Evolutionary conservation across 2,797 vertebrate species (phyloP).

Genomic region (Brachymystax lenok): DNA sequence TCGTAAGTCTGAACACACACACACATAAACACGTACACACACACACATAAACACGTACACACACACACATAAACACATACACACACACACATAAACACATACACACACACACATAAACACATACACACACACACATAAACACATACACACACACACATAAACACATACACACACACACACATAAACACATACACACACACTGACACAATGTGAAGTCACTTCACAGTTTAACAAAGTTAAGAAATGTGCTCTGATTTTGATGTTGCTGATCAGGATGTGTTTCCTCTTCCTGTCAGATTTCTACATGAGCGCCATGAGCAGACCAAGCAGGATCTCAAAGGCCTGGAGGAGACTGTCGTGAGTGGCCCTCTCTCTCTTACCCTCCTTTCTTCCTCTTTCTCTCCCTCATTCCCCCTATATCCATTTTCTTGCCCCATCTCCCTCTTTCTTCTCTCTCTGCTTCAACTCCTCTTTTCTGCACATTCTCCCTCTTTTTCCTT

Average conservation of each 20-base stretch:
- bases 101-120: too few relatives aligned
- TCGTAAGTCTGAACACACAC: slow-evolving; percentile 78
- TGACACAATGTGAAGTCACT: background rate
- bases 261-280: slow-evolving; percentile 1
- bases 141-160: too few relatives aligned
- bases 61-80: background rate
- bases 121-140: slow-evolving; percentile 42
- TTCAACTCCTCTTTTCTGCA: background rate
- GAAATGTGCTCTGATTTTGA: background rate
- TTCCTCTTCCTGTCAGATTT: slow-evolving; percentile 72
- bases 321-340: slow-evolving; percentile 93
- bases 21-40: slow-evolving; percentile 44
- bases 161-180: too few relatives aligned
- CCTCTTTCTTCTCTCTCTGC: slow-evolving; percentile 5
- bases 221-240: background rate
- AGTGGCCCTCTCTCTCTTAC: slow-evolving; percentile 44
- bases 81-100: too few relatives aligned
- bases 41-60: background rate
- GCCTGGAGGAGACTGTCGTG: slow-evolving; percentile 94
- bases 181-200: too few relatives aligned
- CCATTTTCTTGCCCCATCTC: slow-evolving; percentile 1
- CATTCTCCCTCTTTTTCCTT: slow-evolving; percentile 42
- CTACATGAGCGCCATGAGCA: slow-evolving; percentile 93
- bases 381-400: background rate
- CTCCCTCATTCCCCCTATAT: background rate